Conservation (phyloP, 2,888 invertebrate genomes). For the Gnatocerus cornutus region DNA sequence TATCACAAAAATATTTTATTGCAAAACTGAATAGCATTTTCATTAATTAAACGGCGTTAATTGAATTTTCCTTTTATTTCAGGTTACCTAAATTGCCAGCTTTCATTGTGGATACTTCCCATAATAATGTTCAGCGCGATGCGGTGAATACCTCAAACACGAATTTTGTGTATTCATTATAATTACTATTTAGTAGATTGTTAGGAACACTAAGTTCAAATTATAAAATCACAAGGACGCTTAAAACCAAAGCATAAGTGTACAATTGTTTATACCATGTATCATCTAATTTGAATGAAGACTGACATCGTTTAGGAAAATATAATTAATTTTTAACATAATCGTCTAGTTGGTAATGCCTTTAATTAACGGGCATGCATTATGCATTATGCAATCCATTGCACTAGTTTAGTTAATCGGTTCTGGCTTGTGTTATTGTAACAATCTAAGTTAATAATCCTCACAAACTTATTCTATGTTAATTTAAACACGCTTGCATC, state of each 20-base stretch:
- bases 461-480: not conserved
- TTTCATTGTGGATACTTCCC: slow-evolving; percentile 46
- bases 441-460: not conserved
- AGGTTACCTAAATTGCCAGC: slow-evolving; percentile 43
- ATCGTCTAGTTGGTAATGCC: slow-evolving; percentile 36
- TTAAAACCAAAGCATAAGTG: slow-evolving; percentile 65
- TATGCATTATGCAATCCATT: slow-evolving; percentile 11
- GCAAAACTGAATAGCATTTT: slow-evolving; percentile 36
- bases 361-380: slow-evolving; percentile 14
- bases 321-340: slow-evolving; percentile 43
- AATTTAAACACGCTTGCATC: slow-evolving; percentile 7
- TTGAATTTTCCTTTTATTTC: slow-evolving; percentile 45
- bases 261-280: slow-evolving; percentile 66
- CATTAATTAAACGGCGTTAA: slow-evolving; percentile 40
- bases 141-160: slow-evolving; percentile 54
- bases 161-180: slow-evolving; percentile 47
- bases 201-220: slow-evolving; percentile 57
- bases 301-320: slow-evolving; percentile 66
- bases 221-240: slow-evolving; percentile 61
- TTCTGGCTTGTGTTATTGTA: not conserved
- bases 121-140: slow-evolving; percentile 51
- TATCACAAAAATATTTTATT: slow-evolving; percentile 39
- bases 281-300: slow-evolving; percentile 68
- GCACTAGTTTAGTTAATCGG: slow-evolving; percentile 20
- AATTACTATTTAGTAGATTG: slow-evolving; percentile 46